Base-by-base conservation (phyloP, 2,113 vertebrate genomes). In the Poeciliopsis retropinna region DNA sequence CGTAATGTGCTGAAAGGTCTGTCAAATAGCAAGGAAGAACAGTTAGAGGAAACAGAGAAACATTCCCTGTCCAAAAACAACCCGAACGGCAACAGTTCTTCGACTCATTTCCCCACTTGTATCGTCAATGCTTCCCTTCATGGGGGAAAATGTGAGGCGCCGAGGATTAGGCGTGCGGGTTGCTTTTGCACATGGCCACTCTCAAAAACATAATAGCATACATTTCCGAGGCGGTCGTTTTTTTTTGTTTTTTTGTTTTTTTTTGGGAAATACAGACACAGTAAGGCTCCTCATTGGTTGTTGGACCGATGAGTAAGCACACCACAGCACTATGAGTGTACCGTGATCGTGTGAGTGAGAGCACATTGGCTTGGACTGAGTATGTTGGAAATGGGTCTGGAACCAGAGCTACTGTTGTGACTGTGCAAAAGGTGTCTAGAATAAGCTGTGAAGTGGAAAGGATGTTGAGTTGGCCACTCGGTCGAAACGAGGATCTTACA, bases 201-300 rank as follows among this genome's bases (percentile, higher is more conserved):
- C 85, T 89, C 84, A 82, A 88, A 91, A 91, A 89, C 72, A 87
- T 84, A 88, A 73, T 68, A 75, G 31, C 32, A 68, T 86, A 91
- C 87, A 91, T 92, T 92, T 92, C 84, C 69, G 73, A 91, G 88
- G 84, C 65, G 83, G 87, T 81, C 87, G 39, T 37, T 37, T 37
- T 37, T 37, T 37, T 67, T 44, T 54, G 15, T 92, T 93, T 83
- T 93, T 94, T 30, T 30, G 3, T 30, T 31, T 90, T 44, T 92
- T 93, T 84, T 93, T 94, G 93, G 93, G 93, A 94, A 94, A 94
- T 94, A 94, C 93, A 94, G 94, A 95, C 90, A 91, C 80, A 74
- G 67, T 80, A 74, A 70, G 72, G 85, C 80, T 88, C 81, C 82
- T 79, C 25, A 57, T 57, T 74, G 60, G 72, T 85, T 78, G 75